These are phyloP conservation scores for Cephus pulcher DNA, from an alignment of 2,888 invertebrate genomes.

Conservation along the genomic window DNA sequence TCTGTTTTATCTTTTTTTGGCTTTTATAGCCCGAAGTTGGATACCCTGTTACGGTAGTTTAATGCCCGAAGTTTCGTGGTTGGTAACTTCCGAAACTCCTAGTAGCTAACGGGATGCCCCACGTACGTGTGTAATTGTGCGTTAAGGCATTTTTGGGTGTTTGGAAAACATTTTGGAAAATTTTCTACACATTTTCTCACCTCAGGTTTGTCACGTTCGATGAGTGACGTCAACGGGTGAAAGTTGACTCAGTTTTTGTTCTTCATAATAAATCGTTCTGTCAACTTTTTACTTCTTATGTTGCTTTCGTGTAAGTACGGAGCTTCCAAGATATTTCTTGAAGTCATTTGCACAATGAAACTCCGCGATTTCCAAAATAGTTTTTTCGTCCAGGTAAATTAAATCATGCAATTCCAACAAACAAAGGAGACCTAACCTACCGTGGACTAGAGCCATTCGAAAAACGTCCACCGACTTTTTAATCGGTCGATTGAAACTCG, in stretches of 20 bases:
- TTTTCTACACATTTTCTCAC: not conserved
- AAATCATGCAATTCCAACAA: not conserved
- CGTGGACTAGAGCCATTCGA: not conserved
- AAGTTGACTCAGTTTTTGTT: not conserved
- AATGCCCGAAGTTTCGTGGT: not conserved
- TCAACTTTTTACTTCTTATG: not conserved
- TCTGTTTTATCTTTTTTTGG: not conserved
- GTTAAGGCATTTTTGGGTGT: not conserved
- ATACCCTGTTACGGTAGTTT: not conserved
- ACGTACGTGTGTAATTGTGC: not conserved
- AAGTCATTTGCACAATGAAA: not conserved
- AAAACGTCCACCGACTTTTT: not conserved
- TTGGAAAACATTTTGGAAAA: not conserved
- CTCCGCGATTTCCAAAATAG: not conserved
- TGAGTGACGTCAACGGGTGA: not conserved
- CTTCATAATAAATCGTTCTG: not conserved
- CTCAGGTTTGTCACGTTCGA: not conserved
- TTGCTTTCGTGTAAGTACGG: not conserved
- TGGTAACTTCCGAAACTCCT: not conserved
- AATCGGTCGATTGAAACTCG: not conserved
- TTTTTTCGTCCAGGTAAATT: not conserved
- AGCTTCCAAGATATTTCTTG: accelerated
- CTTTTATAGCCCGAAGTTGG: not conserved
- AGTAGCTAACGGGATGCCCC: not conserved
- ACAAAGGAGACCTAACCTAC: not conserved